Evolutionary conservation across 53 echinoderm and acorn worm species (phyloP).

Genomic region (Holothuria scabra): DNA sequence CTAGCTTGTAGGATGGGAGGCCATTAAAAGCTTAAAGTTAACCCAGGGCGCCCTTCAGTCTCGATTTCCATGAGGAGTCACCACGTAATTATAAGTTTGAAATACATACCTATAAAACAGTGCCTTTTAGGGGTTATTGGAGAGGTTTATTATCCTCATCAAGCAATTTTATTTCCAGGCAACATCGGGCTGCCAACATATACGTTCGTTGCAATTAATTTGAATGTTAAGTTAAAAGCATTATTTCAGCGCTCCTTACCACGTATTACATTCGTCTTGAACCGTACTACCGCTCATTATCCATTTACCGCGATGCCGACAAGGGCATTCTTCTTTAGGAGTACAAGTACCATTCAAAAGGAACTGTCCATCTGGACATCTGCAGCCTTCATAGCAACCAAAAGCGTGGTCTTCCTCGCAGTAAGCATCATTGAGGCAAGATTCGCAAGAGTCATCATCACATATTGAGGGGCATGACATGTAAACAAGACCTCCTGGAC

Average conservation of each 20-base stretch:
- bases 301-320: background rate
- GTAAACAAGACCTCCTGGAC: constrained; percentile 66
- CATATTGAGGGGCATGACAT: constrained; percentile 71
- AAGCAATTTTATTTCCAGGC: too few relatives aligned
- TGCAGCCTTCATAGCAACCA: constrained; percentile 76
- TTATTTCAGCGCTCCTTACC: constrained; percentile 45
- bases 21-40: too few relatives aligned
- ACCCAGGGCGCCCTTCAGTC: too few relatives aligned
- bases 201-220: too few relatives aligned
- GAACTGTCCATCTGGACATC: constrained; percentile 70
- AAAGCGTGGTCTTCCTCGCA: constrained; percentile 64
- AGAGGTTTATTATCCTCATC: too few relatives aligned
- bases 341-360: constrained; percentile 68
- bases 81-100: too few relatives aligned
- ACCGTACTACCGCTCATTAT: background rate
- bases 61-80: too few relatives aligned
- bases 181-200: too few relatives aligned
- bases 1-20: too few relatives aligned
- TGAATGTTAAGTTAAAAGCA: too few relatives aligned
- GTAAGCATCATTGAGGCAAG: constrained; percentile 50
- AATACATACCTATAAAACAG: too few relatives aligned
- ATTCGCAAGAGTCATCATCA: constrained; percentile 63
- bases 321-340: constrained; percentile 79
- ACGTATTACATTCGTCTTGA: constrained; percentile 70
- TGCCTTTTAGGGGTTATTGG: too few relatives aligned